Conservation (phyloP, 2,888 invertebrate species). For the Tetragnatha montana region DNA sequence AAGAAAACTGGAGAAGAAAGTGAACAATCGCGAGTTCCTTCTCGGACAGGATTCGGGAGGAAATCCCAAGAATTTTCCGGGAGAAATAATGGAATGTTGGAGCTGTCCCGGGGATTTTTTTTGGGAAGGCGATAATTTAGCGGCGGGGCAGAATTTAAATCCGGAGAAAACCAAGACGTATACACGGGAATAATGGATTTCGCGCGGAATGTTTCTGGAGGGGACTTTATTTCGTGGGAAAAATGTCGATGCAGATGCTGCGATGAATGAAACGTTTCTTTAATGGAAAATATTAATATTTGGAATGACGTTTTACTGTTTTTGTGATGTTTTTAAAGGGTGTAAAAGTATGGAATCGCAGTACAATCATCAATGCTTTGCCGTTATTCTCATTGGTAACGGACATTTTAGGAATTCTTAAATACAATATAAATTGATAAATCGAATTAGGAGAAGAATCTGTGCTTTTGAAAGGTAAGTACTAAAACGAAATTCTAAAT, state of each 20-base stretch:
- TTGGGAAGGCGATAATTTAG: constrained; percentile 23
- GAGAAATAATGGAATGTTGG: constrained; percentile 50
- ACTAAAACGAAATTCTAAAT: no score
- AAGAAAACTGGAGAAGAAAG: constrained; percentile 19
- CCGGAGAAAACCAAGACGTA: background rate
- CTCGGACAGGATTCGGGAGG: constrained; percentile 32
- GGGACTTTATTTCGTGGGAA: background rate
- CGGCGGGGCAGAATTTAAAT: constrained; percentile 42
- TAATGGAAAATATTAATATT: background rate
- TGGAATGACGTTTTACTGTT: background rate
- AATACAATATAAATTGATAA: no score
- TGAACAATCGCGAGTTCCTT: constrained; percentile 48
- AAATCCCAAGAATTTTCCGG: constrained; percentile 38
- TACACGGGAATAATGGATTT: background rate
- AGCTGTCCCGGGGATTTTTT: constrained; percentile 10
- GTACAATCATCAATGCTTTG: no score
- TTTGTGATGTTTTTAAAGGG: no score
- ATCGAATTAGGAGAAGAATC: no score
- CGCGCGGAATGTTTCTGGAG: background rate
- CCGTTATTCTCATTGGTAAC: no score
- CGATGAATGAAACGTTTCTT: background rate
- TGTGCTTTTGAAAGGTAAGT: no score
- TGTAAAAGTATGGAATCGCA: no score
- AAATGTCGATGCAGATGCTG: background rate
- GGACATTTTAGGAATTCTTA: no score